phyloP scores from a whole-genome alignment of 1,140 invertebrate genomes.

The Campoletis sonorensis region DNA sequence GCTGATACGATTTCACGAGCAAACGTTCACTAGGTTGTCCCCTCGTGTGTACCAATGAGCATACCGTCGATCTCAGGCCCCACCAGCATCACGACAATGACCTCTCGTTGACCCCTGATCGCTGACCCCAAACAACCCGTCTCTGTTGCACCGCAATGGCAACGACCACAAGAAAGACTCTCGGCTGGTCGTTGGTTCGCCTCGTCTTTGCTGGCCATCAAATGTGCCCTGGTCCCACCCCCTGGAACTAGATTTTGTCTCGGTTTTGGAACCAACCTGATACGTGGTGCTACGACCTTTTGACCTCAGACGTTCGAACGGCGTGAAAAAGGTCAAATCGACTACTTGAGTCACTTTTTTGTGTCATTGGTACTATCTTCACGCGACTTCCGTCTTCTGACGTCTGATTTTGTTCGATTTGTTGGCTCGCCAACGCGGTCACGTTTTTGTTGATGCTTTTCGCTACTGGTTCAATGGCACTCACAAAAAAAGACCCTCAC shows the following conservation, averaged over 20 bases:
- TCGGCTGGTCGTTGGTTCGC: conserved; percentile 7
- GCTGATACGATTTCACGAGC: background rate
- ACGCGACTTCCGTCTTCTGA: background rate
- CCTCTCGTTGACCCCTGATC: conserved; percentile 32
- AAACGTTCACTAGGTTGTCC: conserved; percentile 23
- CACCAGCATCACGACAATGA: conserved; percentile 17
- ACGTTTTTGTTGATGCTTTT: background rate
- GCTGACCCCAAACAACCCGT: background rate
- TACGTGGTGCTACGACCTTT: background rate
- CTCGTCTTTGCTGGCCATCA: background rate
- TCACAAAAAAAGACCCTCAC: background rate
- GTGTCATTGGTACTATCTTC: background rate
- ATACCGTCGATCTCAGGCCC: background rate
- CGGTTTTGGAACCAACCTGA: background rate
- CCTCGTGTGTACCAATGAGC: background rate
- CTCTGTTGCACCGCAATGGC: conserved; percentile 1
- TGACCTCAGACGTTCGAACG: background rate
- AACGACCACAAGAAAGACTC: background rate
- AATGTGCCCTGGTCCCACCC: conserved; percentile 4
- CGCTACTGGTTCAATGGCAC: background rate
- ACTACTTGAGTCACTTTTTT: background rate
- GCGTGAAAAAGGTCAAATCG: background rate
- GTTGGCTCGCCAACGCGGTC: background rate
- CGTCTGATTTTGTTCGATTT: background rate
- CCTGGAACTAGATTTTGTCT: background rate